Conservation (phyloP, 2,113 vertebrate species). For the Onychostoma macrolepis region DNA sequence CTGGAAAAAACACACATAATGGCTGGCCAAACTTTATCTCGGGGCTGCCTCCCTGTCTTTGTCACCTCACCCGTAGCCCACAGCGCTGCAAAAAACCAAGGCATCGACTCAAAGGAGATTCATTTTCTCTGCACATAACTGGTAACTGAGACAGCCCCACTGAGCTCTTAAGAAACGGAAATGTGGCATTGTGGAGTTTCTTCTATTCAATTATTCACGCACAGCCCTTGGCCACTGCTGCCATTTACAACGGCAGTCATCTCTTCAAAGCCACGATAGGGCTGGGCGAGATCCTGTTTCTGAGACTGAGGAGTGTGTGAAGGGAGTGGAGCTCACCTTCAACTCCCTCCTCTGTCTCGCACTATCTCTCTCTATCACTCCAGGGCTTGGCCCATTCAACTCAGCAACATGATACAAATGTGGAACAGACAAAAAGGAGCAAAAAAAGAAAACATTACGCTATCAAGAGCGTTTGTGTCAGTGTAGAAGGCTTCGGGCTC, state of each 20-base stretch:
- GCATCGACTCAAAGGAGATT: slow-evolving; percentile 36
- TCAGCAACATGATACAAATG: slow-evolving; percentile 52
- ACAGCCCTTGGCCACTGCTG: slow-evolving; percentile 57
- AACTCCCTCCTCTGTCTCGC: slow-evolving; percentile 40
- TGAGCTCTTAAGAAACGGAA: slow-evolving; percentile 58
- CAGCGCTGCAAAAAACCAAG: slow-evolving; percentile 9
- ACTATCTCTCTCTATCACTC: slow-evolving; percentile 43
- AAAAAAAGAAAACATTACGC: slow-evolving; percentile 34
- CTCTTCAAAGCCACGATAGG: slow-evolving; percentile 61
- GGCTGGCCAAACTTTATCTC: slow-evolving; percentile 39
- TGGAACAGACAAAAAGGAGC: slow-evolving; percentile 45
- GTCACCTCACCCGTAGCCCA: slow-evolving; percentile 24
- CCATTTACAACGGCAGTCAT: slow-evolving; percentile 56
- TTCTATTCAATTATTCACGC: slow-evolving; percentile 62
- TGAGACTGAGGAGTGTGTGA: slow-evolving; percentile 46
- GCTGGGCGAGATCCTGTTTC: slow-evolving; percentile 59
- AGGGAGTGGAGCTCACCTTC: slow-evolving; percentile 51
- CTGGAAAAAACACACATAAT: slow-evolving; percentile 24
- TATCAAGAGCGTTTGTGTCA: slow-evolving; percentile 33
- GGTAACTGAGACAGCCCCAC: slow-evolving; percentile 57
- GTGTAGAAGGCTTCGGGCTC: slow-evolving; percentile 20
- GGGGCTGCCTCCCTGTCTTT: slow-evolving; percentile 45
- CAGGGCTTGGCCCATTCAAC: slow-evolving; percentile 53
- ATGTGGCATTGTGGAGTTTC: slow-evolving; percentile 56
- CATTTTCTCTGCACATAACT: slow-evolving; percentile 51